Evolutionary conservation across 2,888 invertebrate species (phyloP), one percentile per base, ranked within the genome.

Genomic region (Caenorhabditis angaria): DNA sequence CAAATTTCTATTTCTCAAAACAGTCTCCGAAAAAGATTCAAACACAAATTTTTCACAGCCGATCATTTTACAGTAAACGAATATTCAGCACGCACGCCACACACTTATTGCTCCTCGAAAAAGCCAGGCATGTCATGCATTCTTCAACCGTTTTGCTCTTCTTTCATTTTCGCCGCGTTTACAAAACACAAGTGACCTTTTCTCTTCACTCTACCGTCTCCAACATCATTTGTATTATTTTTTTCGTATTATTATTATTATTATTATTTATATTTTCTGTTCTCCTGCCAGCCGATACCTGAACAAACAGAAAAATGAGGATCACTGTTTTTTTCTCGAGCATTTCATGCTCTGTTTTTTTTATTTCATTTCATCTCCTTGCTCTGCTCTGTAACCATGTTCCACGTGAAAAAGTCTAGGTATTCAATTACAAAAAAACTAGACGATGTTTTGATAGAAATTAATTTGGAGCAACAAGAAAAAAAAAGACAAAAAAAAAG

Each of bases 181-280:
- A 41, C 41, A n/a, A n/a, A n/a, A n/a, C n/a, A n/a, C n/a, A 41
- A 41, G 41, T 41, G 41, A 41, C 41, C 41, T 14, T 41, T 41
- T 41, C n/a, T n/a, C 18, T 32, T 32, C 32, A 8, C 6, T 41
- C 10, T 14, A 41, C 3, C 18, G 41, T 18, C 18, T 41, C 41
- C 41, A 41, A 41, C 41, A 41, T 41, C 18, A 41, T n/a, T n/a
- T n/a, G n/a, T n/a, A n/a, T n/a, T n/a, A n/a, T n/a, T n/a, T n/a
- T n/a, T n/a, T n/a, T n/a, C n/a, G n/a, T n/a, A n/a, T 41, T 41
- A 41, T 41, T 41, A 41, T 41, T 41, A 10, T 12, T 3, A 41
- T 41, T 41, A 41, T 41, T 41, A 10, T 41, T n/a, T n/a, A n/a
- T n/a, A n/a, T n/a, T n/a, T n/a, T n/a, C n/a, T n/a, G 6, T 41